Evolutionary conservation across 2,113 vertebrate species (phyloP).

Genomic region (Syngnathus scovelli): DNA sequence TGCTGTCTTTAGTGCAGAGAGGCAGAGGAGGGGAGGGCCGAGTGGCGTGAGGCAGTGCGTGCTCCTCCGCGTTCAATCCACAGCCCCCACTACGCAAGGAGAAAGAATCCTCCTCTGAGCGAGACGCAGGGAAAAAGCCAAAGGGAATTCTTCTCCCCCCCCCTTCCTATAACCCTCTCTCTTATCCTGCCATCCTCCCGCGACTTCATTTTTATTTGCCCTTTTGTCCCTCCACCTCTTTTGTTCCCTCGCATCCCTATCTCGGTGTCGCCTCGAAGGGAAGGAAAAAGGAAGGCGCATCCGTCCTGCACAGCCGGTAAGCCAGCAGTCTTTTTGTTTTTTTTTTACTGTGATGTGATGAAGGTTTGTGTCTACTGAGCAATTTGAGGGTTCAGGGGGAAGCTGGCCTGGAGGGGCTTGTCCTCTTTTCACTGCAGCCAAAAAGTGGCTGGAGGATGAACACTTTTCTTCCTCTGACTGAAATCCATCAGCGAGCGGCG

Average conservation of each 20-base stretch:
- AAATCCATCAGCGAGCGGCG: slow-evolving; percentile 9
- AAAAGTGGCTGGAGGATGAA: not conserved
- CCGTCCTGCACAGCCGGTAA: slow-evolving; percentile 69
- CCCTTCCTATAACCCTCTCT: not conserved
- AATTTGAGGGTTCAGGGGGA: slow-evolving; percentile 20
- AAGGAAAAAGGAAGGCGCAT: slow-evolving; percentile 45
- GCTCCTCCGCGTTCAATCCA: slow-evolving; percentile 66
- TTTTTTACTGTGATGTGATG: slow-evolving; percentile 4
- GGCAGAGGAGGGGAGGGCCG: slow-evolving; percentile 60
- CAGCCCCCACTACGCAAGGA: slow-evolving; percentile 56
- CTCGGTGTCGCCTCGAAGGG: slow-evolving; percentile 41
- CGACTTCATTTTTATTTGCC: slow-evolving; percentile 26
- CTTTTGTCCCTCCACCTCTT: slow-evolving; percentile 36
- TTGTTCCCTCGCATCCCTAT: slow-evolving; percentile 35
- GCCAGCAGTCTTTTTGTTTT: slow-evolving; percentile 25
- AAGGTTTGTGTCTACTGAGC: slow-evolving; percentile 24
- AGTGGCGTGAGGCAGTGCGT: slow-evolving; percentile 64
- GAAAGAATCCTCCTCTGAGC: slow-evolving; percentile 59
- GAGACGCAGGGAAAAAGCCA: slow-evolving; percentile 29
- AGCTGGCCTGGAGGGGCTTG: slow-evolving; percentile 47
- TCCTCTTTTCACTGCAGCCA: slow-evolving; percentile 61
- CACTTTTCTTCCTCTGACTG: slow-evolving; percentile 4
- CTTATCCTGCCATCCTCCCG: not conserved
- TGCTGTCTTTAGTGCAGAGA: slow-evolving; percentile 67
- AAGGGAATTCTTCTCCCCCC: slow-evolving; percentile 22